Evolutionary conservation across 2,797 vertebrate genomes (phyloP), one percentile per base, ranked within the genome.

Genomic region (Malacoctenus gilli): DNA sequence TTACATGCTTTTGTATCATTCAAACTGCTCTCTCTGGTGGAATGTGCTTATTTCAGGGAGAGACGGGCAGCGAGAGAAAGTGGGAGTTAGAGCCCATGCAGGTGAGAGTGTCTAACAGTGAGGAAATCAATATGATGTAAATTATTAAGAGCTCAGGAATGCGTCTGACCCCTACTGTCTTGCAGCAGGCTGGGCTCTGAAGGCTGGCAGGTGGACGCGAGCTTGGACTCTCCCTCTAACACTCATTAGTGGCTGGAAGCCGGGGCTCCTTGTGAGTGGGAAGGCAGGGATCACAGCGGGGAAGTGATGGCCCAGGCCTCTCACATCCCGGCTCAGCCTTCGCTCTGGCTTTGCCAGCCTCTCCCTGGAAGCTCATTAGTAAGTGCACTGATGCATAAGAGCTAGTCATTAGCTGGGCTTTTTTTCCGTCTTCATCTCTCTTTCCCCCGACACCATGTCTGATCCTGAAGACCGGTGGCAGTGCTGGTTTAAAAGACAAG

Each of bases 281-380:
- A 94, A 98, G 95, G 95, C 94, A 95, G 93, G 94, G 94, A 96
- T 96, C 97, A 94, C 97, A 95, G 96, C 94, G 82, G 96, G 97
- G 94, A 95, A 96, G 95, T 96, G 94, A 92, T 92, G 93, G 95
- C 94, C 94, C 93, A 90, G 94, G 94, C 94, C 94, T 94, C 94
- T 96, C 94, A 92, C 94, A 96, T 96, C 95, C 94, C 92, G 88
- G 90, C 91, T 94, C 93, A 93, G 93, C 94, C 93, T 94, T 92
- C 90, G 92, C 93, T 93, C 93, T 86, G 93, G 93, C 92, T 95
- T 93, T 93, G 93, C 95, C 94, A 95, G 94, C 93, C 94, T 95
- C 93, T 93, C 95, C 93, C 95, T 96, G 95, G 95, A 96, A 98
- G 96, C 97, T 99, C 97, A 97, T 99, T 99, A 99, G 97, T 94